Conservation (phyloP, 2,888 invertebrate genomes). For the Chymomyza fuscimana region DNA sequence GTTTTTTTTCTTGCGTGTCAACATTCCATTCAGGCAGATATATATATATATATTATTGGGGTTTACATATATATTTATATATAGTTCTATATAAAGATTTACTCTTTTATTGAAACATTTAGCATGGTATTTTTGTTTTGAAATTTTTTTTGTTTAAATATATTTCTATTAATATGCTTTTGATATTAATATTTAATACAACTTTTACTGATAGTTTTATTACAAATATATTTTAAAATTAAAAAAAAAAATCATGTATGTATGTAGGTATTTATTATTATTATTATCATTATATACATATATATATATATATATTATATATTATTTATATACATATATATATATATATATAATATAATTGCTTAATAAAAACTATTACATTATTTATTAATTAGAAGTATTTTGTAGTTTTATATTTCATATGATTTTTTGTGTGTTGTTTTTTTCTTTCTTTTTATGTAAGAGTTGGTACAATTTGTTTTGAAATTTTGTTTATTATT, state of each 20-base stretch:
- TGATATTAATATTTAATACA: conserved; percentile 72
- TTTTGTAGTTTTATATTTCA: conserved; percentile 11
- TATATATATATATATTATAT: conserved; percentile 25
- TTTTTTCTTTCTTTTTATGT: conserved; percentile 13
- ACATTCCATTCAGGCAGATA: conserved; percentile 17
- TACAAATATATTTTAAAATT: conserved; percentile 63
- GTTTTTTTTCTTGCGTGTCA: neutral
- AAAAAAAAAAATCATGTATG: conserved; percentile 51
- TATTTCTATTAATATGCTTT: conserved; percentile 66
- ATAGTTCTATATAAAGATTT: conserved; percentile 38
- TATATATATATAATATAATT: conserved; percentile 7
- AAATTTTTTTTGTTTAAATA: conserved; percentile 43
- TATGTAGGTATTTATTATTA: neutral
- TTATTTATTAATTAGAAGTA: conserved; percentile 64
- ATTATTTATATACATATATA: conserved; percentile 2
- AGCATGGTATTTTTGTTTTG: conserved; percentile 54
- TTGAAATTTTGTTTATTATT: conserved; percentile 35
- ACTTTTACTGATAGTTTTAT: conserved; percentile 59
- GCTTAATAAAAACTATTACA: conserved; percentile 68
- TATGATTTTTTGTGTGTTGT: conserved; percentile 5
- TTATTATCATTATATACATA: conserved; percentile 16
- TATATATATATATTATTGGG: conserved; percentile 7
- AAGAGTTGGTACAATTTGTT: conserved; percentile 49
- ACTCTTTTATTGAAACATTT: conserved; percentile 63
- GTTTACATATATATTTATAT: conserved; percentile 19